These are phyloP conservation scores for Lycodopsis pacificus DNA, from an alignment of 2,797 vertebrate species.

Conservation along the genomic window DNA sequence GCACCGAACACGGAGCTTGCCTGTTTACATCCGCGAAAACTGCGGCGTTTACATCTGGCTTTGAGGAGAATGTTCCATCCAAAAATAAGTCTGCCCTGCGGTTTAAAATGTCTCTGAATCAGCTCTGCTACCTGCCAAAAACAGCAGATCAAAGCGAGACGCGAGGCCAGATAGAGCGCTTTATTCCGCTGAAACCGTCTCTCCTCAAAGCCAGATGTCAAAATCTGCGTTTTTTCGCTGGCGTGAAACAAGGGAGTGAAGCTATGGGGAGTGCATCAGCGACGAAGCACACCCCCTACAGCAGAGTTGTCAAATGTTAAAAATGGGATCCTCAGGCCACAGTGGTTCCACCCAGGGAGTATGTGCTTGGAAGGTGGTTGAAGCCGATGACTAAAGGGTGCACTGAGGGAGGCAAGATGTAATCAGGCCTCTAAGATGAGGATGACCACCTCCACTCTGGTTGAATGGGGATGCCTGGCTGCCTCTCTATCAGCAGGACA, in stretches of 20 bases:
- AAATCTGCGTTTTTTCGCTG: slow-evolving; percentile 41
- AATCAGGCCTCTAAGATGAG: slow-evolving; percentile 76
- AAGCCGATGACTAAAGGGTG: slow-evolving; percentile 62
- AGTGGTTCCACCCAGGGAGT: slow-evolving; percentile 75
- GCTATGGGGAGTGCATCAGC: slow-evolving; percentile 42
- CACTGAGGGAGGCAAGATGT: slow-evolving; percentile 76
- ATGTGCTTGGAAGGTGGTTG: slow-evolving; percentile 66
- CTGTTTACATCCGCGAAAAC: slow-evolving; percentile 40
- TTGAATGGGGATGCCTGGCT: slow-evolving; percentile 71
- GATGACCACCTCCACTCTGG: slow-evolving; percentile 72
- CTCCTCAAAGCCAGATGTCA: slow-evolving; percentile 48
- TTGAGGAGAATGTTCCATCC: slow-evolving; percentile 20
- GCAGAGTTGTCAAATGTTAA: slow-evolving; percentile 78
- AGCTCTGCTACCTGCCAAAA: slow-evolving; percentile 44
- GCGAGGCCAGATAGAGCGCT: slow-evolving; percentile 27
- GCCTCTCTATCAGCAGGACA: slow-evolving; percentile 81
- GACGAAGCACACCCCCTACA: slow-evolving; percentile 68
- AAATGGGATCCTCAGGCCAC: slow-evolving; percentile 72
- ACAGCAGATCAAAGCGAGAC: slow-evolving; percentile 39
- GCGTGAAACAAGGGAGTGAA: slow-evolving; percentile 50
- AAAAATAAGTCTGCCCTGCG: slow-evolving; percentile 34
- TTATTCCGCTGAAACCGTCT: slow-evolving; percentile 24
- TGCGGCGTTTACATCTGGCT: slow-evolving; percentile 29
- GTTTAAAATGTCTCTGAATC: slow-evolving; percentile 16
- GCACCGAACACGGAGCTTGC: slow-evolving; percentile 23